Conservation (phyloP, 2,888 invertebrate genomes). For the Patella depressa region DNA sequence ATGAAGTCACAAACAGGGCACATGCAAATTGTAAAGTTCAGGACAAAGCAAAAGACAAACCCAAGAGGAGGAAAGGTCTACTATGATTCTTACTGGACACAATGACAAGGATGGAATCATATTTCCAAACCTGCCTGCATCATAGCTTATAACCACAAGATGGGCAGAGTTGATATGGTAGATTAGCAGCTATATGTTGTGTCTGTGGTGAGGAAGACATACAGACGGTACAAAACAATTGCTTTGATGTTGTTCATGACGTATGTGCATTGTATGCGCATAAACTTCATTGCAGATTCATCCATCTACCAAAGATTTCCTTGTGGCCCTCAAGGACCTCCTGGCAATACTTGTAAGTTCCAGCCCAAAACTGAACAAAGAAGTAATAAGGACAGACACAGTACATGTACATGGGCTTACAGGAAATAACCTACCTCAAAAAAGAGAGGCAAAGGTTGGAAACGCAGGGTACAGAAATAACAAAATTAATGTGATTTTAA, state of each 20-base stretch:
- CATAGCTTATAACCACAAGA: constrained; percentile 17
- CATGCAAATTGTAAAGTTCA: not conserved
- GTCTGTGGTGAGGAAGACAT: constrained; percentile 19
- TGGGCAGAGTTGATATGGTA: constrained; percentile 20
- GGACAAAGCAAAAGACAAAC: not conserved
- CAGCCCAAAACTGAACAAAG: not conserved
- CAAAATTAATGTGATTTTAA: not conserved
- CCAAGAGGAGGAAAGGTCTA: not conserved
- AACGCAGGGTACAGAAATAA: not conserved
- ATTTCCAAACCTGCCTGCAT: constrained; percentile 14
- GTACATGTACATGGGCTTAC: not conserved
- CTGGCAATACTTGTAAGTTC: constrained; percentile 3
- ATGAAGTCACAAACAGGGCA: constrained; percentile 6
- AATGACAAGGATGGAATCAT: not conserved
- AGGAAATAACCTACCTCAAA: not conserved
- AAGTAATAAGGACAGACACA: not conserved
- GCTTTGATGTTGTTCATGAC: constrained; percentile 9
- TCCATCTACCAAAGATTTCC: not conserved
- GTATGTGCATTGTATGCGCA: constrained; percentile 9
- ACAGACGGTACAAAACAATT: constrained; percentile 20
- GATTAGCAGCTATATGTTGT: constrained; percentile 14
- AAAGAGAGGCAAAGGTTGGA: not conserved
- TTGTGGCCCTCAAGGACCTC: not conserved
- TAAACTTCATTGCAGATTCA: not conserved
- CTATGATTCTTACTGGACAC: constrained; percentile 6